A percentile compares a stretch with the other conserved stretches of the same genome.
phyloP scores from a whole-genome alignment of 2,113 vertebrate genomes.

The Oreamnos americanus region DNA sequence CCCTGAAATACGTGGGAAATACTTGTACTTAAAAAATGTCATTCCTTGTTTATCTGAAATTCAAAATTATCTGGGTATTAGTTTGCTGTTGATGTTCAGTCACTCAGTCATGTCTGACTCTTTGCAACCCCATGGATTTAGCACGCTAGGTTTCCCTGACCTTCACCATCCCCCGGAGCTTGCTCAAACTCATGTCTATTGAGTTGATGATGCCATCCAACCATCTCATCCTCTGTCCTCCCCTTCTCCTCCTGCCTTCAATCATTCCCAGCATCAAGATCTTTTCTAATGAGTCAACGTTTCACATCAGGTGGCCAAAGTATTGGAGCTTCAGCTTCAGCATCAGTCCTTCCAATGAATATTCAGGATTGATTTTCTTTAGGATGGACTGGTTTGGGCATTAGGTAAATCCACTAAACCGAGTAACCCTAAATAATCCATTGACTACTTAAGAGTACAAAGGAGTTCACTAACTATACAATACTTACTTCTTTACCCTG shows the following conservation, averaged over 20 bases:
- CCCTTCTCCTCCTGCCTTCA: neutral
- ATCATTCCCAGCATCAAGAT: neutral
- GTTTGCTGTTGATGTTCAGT: neutral
- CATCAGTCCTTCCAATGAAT: neutral
- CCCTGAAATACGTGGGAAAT: neutral
- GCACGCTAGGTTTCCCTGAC: neutral
- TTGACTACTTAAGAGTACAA: neutral
- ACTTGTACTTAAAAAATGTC: neutral
- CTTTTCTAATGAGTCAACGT: neutral
- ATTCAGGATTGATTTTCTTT: neutral
- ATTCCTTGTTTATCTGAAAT: neutral
- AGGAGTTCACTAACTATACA: neutral
- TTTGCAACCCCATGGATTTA: neutral
- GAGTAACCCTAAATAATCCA: neutral
- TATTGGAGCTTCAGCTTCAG: neutral
- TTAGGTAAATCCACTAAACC: neutral
- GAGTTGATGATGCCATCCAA: neutral
- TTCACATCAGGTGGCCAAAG: neutral
- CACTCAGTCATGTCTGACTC: neutral
- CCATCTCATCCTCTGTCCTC: neutral
- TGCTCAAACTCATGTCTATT: neutral
- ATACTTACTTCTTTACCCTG: neutral
- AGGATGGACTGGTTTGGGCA: neutral
- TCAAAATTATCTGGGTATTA: neutral
- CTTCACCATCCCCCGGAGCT: fast-evolving